Evolutionary conservation across 2,888 invertebrate species (phyloP).

Genomic region (Tetragonula carbonaria): DNA sequence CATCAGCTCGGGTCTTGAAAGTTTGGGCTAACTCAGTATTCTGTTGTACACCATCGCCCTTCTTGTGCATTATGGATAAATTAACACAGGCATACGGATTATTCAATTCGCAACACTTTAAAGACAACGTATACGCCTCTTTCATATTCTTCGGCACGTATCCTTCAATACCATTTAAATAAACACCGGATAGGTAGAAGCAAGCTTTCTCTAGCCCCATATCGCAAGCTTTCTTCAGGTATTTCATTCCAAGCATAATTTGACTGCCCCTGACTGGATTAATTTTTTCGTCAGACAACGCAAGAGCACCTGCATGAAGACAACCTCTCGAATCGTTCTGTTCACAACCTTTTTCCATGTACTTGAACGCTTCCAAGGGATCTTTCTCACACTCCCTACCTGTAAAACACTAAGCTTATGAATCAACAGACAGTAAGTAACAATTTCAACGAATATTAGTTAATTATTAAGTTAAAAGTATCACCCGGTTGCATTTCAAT

Average conservation of each 20-base stretch:
- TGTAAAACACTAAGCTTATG: slow-evolving; percentile 29
- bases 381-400: slow-evolving; percentile 74
- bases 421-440: neutral
- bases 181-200: slow-evolving; percentile 92
- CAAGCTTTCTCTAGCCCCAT: slow-evolving; percentile 88
- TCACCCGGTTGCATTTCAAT: neutral
- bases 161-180: slow-evolving; percentile 89
- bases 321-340: slow-evolving; percentile 90
- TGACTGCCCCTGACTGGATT: slow-evolving; percentile 57
- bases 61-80: slow-evolving; percentile 93
- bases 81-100: slow-evolving; percentile 96
- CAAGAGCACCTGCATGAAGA: slow-evolving; percentile 88
- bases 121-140: slow-evolving; percentile 91
- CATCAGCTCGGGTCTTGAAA: slow-evolving; percentile 89
- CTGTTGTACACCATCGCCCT: slow-evolving; percentile 93
- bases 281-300: neutral
- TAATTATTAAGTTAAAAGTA: neutral
- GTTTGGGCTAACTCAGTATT: slow-evolving; percentile 89
- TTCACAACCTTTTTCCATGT: slow-evolving; percentile 92
- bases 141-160: slow-evolving; percentile 88
- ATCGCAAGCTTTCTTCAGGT: slow-evolving; percentile 85
- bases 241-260: slow-evolving; percentile 83
- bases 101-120: slow-evolving; percentile 92
- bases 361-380: slow-evolving; percentile 86
- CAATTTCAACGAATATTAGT: neutral